Conservation (phyloP, 2,113 vertebrate species). For the Aviceda subcristata region DNA sequence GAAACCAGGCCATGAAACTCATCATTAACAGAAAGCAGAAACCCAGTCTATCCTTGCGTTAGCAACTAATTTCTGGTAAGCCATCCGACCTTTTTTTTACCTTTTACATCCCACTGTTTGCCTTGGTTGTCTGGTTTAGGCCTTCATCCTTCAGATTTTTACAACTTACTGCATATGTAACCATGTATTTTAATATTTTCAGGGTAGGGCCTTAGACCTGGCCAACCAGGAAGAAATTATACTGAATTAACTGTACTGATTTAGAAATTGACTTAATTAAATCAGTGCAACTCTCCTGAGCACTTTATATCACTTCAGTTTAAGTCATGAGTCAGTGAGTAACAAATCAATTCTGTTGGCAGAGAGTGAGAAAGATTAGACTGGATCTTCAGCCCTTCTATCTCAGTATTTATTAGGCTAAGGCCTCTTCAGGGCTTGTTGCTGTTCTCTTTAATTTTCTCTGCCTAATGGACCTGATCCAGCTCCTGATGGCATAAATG, state of each 20-base stretch:
- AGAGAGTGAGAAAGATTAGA: slow-evolving; percentile 33
- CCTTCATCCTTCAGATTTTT: not conserved
- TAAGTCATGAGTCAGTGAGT: slow-evolving; percentile 5
- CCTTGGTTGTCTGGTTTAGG: not conserved
- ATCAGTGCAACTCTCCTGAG: not conserved
- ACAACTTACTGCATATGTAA: not conserved
- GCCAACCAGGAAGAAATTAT: not conserved
- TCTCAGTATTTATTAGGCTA: slow-evolving; percentile 33
- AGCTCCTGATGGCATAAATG: not conserved
- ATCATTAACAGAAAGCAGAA: not conserved
- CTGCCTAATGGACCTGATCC: slow-evolving; percentile 50
- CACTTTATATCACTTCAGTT: not conserved
- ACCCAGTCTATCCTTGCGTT: not conserved
- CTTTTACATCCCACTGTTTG: not conserved
- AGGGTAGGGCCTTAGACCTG: not conserved
- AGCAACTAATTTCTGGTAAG: not conserved
- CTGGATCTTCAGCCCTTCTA: not conserved
- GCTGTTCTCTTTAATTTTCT: slow-evolving; percentile 56
- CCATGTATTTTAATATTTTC: not conserved
- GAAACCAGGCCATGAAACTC: not conserved
- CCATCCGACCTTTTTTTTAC: not conserved
- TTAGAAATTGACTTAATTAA: slow-evolving; percentile 2
- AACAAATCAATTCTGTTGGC: slow-evolving; percentile 42
- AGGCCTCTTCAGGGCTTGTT: slow-evolving; percentile 43
- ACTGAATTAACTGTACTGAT: not conserved